A percentile compares a stretch with the other conserved stretches of the same genome.
phyloP scores from a whole-genome alignment of 2,797 vertebrate genomes.

The Corythornis leucogaster region DNA sequence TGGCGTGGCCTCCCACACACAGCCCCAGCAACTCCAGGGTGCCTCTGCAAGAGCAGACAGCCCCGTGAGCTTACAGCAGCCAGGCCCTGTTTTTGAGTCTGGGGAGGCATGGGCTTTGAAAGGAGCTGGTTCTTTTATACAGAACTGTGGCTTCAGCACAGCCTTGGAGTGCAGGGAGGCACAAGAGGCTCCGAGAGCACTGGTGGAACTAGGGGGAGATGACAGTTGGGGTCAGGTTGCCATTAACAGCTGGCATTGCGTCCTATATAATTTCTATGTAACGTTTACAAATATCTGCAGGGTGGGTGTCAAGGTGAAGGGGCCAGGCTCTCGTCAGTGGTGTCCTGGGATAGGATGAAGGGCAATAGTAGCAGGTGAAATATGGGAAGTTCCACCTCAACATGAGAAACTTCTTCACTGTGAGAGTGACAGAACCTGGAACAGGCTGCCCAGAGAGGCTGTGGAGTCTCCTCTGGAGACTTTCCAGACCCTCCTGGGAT shows the following conservation, averaged over 20 bases:
- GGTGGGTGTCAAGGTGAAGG: no score
- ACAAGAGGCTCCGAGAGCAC: background rate
- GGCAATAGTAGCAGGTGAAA: no score
- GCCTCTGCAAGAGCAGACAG: background rate
- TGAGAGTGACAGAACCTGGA: no score
- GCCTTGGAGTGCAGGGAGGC: background rate
- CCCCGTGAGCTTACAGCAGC: fast-evolving
- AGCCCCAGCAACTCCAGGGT: background rate
- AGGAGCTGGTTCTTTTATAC: background rate
- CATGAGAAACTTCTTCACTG: no score
- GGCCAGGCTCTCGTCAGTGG: no score
- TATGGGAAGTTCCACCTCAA: no score
- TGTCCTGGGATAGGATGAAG: no score
- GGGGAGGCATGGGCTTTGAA: background rate
- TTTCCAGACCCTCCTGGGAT: no score
- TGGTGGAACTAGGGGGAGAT: background rate
- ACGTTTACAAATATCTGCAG: no score
- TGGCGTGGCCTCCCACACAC: background rate
- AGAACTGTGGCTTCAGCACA: background rate
- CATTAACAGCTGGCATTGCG: background rate
- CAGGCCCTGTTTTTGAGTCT: background rate
- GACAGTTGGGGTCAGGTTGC: background rate
- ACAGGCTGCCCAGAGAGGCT: no score
- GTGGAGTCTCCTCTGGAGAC: no score
- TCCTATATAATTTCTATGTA: background rate